Base-by-base conservation (phyloP, 2,888 invertebrate species). In the Tillus elongatus region DNA sequence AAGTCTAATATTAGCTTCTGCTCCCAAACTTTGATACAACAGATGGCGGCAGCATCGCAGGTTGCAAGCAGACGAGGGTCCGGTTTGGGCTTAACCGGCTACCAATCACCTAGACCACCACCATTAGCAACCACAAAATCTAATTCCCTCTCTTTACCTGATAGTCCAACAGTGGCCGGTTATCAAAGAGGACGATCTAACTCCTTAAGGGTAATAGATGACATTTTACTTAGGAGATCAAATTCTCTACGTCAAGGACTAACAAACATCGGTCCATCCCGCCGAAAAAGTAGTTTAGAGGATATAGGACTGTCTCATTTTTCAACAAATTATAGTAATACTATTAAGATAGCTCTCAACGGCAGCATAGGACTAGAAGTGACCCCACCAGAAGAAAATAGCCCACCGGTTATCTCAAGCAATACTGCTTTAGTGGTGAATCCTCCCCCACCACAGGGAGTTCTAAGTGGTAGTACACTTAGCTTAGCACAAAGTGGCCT, bases 1-100 rank as follows among this genome's bases (percentile, higher is more conserved):
- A 89, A 89, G 67, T 89, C 89, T 35, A 90, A 90, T 68, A 89
- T 90, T 54, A 89, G 88, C 59, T 88, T 88, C 65, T 87, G 86
- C 63, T 87, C 87, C 35, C 84, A 85, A 60, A 81, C 82, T 13
- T 66, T 84, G 42, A 73, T 83, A 43, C 74, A 76, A 26, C 76
- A 75, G 48, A 69, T 73, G 67, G 72, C 72, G 30, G 70, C 72
- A 26, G 70, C 63, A 30, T 70, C 60, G 35, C 69, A 60, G 54
- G 67, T 64, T 41, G 71, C 66, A 50, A 67, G 62, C 66, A 67
- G 67, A 33, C 44, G 61, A 30, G 61, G 63, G 35, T 61, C 54
- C 10, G 60, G 57, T 60, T 67, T 53, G 36, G 52, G 56, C 13
- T 41, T 61, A 45, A 49, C 47, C 56, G 73, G 77, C 55, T 75